Percentiles rank a stretch among this genome's conserved stretches.
phyloP scores from a whole-genome alignment of 2,888 invertebrate genomes.

The Calephelis perditalis region DNA sequence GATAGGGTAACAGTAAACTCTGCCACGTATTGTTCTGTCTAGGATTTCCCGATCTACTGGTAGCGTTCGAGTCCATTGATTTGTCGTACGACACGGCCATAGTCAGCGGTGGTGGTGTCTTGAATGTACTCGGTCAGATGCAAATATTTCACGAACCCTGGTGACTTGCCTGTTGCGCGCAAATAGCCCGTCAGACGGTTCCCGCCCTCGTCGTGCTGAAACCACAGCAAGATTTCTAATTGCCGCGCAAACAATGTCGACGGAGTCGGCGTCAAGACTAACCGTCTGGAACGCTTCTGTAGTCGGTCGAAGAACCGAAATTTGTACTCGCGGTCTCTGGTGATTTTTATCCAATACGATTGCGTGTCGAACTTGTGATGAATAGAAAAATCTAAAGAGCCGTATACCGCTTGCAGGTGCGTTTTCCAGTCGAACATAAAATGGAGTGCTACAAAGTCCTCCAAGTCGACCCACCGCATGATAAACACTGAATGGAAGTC shows the following conservation, averaged over 20 bases:
- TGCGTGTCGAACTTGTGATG: neutral
- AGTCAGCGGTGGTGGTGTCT: constrained; percentile 3
- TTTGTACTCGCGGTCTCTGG: constrained; percentile 9
- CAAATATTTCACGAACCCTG: constrained; percentile 2
- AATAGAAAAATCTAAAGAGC: constrained; percentile 9
- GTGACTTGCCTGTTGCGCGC: neutral
- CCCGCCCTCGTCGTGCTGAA: neutral
- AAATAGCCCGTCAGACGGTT: neutral
- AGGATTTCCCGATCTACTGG: neutral
- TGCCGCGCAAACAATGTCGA: neutral
- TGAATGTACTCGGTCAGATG: neutral
- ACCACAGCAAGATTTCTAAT: constrained; percentile 1
- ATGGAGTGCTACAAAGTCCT: neutral
- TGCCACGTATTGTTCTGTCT: constrained; percentile 9
- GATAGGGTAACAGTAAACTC: constrained; percentile 10
- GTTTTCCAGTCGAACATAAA: constrained; percentile 8
- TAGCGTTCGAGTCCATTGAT: neutral
- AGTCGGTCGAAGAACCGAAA: constrained; percentile 8
- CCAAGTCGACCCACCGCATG: constrained; percentile 1
- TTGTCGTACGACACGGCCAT: neutral
- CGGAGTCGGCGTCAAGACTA: constrained; percentile 3
- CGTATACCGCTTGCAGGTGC: constrained; percentile 8
- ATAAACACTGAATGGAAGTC: neutral
- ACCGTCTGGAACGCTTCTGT: constrained; percentile 3
- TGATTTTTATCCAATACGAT: constrained; percentile 8